phyloP scores from a whole-genome alignment of 2,888 invertebrate species.

The Quadriops clusia region DNA sequence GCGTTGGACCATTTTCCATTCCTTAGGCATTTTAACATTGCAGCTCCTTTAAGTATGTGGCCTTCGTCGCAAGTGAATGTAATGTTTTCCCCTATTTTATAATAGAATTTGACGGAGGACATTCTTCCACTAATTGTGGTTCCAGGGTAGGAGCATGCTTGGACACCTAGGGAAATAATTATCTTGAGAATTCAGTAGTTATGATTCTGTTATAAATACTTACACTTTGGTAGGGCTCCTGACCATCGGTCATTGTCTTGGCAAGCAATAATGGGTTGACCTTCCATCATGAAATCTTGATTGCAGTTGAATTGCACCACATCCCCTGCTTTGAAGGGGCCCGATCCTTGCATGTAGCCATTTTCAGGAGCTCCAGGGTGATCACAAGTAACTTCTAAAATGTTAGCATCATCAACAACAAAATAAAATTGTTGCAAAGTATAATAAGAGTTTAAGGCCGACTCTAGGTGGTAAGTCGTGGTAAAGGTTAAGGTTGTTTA shows the following conservation, averaged over 20 bases:
- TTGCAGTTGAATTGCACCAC: constrained; percentile 80
- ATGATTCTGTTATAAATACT: constrained; percentile 23
- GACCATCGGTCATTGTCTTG: constrained; percentile 82
- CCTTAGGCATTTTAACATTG: constrained; percentile 65
- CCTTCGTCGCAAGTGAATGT: constrained; percentile 75
- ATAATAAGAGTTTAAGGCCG: background rate
- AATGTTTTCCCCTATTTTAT: constrained; percentile 74
- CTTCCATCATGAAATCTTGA: constrained; percentile 80
- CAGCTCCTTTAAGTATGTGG: constrained; percentile 59
- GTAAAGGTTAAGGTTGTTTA: too few species aligned
- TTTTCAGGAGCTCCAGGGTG: constrained; percentile 62
- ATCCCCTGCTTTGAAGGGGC: constrained; percentile 72
- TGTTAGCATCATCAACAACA: constrained; percentile 72
- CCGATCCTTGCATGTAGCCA: constrained; percentile 66
- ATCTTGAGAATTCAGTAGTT: background rate
- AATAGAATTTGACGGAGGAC: constrained; percentile 80
- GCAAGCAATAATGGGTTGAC: constrained; percentile 79
- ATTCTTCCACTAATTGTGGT: constrained; percentile 76
- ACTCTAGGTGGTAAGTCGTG: too few species aligned
- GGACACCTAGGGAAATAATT: constrained; percentile 26
- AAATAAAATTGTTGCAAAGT: constrained; percentile 12
- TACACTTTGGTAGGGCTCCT: constrained; percentile 71
- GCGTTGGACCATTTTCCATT: constrained; percentile 81
- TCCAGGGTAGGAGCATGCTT: constrained; percentile 79
- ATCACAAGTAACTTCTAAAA: constrained; percentile 69